Evolutionary conservation across 2,888 invertebrate genomes (phyloP).

Genomic region (Polymixis flavicincta): DNA sequence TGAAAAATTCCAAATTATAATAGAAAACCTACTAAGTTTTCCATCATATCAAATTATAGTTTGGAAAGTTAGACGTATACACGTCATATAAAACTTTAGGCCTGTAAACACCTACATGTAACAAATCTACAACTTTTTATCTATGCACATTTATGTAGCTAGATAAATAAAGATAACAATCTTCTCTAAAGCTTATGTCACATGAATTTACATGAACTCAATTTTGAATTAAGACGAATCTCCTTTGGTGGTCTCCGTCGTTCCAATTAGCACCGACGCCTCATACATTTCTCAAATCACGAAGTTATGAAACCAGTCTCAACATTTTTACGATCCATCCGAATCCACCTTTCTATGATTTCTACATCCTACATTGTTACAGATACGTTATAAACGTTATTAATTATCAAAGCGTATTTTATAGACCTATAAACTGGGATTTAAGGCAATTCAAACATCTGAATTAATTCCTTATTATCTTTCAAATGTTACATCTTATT

Average conservation of each 20-base stretch:
- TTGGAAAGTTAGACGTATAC: neutral
- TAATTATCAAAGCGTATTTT: slow-evolving; percentile 76
- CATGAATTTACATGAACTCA: slow-evolving; percentile 67
- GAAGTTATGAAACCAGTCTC: slow-evolving; percentile 75
- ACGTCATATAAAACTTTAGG: neutral
- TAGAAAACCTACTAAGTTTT: neutral
- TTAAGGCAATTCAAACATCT: slow-evolving; percentile 71
- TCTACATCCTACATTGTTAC: slow-evolving; percentile 74
- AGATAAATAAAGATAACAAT: slow-evolving; percentile 46
- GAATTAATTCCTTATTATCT: slow-evolving; percentile 73
- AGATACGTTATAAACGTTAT: slow-evolving; percentile 72
- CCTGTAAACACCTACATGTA: neutral
- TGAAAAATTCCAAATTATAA: neutral
- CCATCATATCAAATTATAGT: neutral
- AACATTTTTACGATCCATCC: slow-evolving; percentile 76
- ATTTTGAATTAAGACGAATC: slow-evolving; percentile 71
- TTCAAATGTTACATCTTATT: slow-evolving; percentile 72
- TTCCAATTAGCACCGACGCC: slow-evolving; percentile 82
- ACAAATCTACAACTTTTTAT: neutral
- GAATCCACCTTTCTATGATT: slow-evolving; percentile 70
- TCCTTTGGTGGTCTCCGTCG: slow-evolving; percentile 83
- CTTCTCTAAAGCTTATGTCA: slow-evolving; percentile 52
- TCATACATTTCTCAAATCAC: slow-evolving; percentile 74
- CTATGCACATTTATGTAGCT: neutral
- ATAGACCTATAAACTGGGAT: slow-evolving; percentile 73